A percentile compares a stretch with the other conserved stretches of the same genome.
phyloP scores from a whole-genome alignment of 2,113 vertebrate species.

The Rhea pennata region DNA sequence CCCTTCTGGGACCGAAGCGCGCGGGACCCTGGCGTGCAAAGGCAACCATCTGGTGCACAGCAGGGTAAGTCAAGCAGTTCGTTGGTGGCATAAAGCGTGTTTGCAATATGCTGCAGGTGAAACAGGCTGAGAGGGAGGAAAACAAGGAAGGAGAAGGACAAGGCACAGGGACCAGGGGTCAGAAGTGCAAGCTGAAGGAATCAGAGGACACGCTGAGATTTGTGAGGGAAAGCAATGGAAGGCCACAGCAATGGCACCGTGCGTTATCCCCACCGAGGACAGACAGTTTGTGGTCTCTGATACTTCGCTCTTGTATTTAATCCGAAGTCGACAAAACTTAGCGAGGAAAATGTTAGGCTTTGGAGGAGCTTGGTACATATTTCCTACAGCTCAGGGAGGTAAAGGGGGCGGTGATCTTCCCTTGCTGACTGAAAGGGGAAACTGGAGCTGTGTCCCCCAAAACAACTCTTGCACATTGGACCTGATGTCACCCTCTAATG shows the following conservation, averaged over 20 bases:
- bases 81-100: accelerated
- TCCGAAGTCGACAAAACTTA: neutral
- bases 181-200: neutral
- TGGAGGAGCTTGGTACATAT: neutral
- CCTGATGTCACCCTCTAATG: accelerated
- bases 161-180: neutral
- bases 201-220: accelerated
- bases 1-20: neutral
- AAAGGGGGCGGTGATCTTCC: neutral
- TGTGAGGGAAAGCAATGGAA: neutral
- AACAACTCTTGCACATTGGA: neutral
- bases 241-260: neutral
- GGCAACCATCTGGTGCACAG: neutral
- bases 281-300: neutral
- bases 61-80: accelerated
- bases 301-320: neutral
- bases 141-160: neutral
- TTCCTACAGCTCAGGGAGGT: neutral
- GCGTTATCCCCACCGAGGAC: neutral
- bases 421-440: neutral
- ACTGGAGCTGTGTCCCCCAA: accelerated
- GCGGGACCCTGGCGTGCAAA: neutral
- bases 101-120: neutral
- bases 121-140: neutral
- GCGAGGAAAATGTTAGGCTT: neutral